Evolutionary conservation across 2,888 invertebrate genomes (phyloP).

Genomic region (Acronicta psi): DNA sequence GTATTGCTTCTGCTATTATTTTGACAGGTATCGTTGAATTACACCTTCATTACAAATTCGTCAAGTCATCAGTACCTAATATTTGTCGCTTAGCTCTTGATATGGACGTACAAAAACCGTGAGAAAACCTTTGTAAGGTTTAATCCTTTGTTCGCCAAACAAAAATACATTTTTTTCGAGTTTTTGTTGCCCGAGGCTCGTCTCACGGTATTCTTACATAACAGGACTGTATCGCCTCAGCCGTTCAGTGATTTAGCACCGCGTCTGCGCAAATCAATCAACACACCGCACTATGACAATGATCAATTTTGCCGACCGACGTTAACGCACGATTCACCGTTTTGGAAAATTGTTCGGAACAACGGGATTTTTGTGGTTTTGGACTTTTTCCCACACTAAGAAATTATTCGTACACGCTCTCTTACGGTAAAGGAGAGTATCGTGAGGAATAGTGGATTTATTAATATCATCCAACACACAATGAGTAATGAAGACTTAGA

Average conservation of each 20-base stretch:
- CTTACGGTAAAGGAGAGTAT: background rate
- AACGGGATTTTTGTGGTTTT: constrained; percentile 46
- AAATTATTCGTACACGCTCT: background rate
- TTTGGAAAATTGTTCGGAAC: constrained; percentile 38
- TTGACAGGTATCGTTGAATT: background rate
- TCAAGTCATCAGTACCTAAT: background rate
- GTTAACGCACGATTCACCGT: constrained; percentile 53
- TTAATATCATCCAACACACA: background rate
- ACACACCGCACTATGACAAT: constrained; percentile 48
- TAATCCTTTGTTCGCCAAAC: background rate
- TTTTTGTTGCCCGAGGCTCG: constrained; percentile 24
- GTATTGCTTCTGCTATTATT: constrained; percentile 2
- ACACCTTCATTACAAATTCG: background rate
- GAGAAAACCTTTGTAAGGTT: background rate
- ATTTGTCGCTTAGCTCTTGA: background rate
- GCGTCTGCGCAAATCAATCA: constrained; percentile 52
- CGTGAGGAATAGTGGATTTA: background rate
- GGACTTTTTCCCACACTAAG: constrained; percentile 39
- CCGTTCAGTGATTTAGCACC: constrained; percentile 48
- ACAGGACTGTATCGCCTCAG: constrained; percentile 46
- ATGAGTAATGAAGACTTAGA: background rate
- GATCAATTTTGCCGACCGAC: constrained; percentile 48
- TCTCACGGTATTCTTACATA: constrained; percentile 52
- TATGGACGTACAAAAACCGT: background rate
- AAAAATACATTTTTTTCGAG: constrained; percentile 5